Evolutionary conservation across 1,140 invertebrate species (phyloP).

Genomic region (Cydia amplana): DNA sequence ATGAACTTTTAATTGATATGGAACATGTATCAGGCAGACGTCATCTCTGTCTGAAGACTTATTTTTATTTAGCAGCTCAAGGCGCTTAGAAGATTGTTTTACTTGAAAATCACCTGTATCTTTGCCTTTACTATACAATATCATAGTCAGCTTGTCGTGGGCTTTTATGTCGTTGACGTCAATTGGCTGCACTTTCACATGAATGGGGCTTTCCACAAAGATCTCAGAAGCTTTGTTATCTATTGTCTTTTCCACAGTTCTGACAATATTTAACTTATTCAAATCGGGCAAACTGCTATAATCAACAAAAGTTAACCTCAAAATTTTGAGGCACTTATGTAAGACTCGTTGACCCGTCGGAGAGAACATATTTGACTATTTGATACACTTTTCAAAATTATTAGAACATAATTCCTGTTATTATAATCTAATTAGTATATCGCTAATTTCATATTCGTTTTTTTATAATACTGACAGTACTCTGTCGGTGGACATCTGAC

Average conservation of each 20-base stretch:
- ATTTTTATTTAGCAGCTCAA: slow-evolving; percentile 75
- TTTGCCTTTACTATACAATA: slow-evolving; percentile 69
- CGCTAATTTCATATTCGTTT: slow-evolving; percentile 39
- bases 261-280: slow-evolving; percentile 71
- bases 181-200: slow-evolving; percentile 73
- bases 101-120: slow-evolving; percentile 73
- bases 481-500: slow-evolving; percentile 32
- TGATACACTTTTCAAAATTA: slow-evolving; percentile 36
- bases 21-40: slow-evolving; percentile 74
- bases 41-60: slow-evolving; percentile 64
- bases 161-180: slow-evolving; percentile 70
- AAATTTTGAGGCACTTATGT: slow-evolving; percentile 75
- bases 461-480: slow-evolving; percentile 33
- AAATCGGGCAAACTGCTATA: slow-evolving; percentile 70
- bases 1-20: slow-evolving; percentile 74
- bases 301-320: slow-evolving; percentile 74
- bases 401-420: slow-evolving; percentile 46
- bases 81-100: slow-evolving; percentile 73
- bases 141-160: slow-evolving; percentile 74
- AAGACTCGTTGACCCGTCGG: slow-evolving; percentile 57
- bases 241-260: slow-evolving; percentile 76
- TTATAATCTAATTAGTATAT: slow-evolving; percentile 49
- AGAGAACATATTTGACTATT: slow-evolving; percentile 59
- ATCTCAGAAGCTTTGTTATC: slow-evolving; percentile 71
- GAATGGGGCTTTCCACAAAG: slow-evolving; percentile 77